phyloP scores from a whole-genome alignment of 2,888 invertebrate genomes.

The Pyrrhia umbra region DNA sequence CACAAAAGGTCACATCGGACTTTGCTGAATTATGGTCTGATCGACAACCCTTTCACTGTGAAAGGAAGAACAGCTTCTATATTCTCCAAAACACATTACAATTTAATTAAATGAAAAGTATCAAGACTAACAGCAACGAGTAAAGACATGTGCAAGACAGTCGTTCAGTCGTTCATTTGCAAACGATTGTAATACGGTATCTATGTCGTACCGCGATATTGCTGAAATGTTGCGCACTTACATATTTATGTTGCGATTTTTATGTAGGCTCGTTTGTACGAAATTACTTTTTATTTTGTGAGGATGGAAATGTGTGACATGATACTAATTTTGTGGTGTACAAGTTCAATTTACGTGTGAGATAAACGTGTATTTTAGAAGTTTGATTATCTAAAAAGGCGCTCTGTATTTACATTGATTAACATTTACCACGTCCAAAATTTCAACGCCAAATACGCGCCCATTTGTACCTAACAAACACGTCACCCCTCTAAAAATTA shows the following conservation, averaged over 20 bases:
- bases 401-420: not conserved
- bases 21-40: too few relatives aligned
- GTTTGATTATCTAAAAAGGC: too few relatives aligned
- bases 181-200: constrained; percentile 82
- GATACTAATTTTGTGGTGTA: not conserved
- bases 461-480: constrained; percentile 64
- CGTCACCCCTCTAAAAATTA: constrained; percentile 77
- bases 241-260: constrained; percentile 47
- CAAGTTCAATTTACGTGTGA: too few relatives aligned
- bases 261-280: constrained; percentile 44
- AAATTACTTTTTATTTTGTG: constrained; percentile 34
- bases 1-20: too few relatives aligned
- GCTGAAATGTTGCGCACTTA: constrained; percentile 58
- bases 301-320: not conserved
- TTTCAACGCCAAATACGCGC: constrained; percentile 41
- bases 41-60: too few relatives aligned
- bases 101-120: constrained; percentile 63
- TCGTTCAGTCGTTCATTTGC: constrained; percentile 82
- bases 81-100: not conserved
- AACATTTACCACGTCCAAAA: constrained; percentile 22
- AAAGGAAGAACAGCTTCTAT: too few relatives aligned
- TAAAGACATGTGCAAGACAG: constrained; percentile 84
- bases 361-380: too few relatives aligned
- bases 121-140: constrained; percentile 65
- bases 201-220: constrained; percentile 45